Evolutionary conservation across 2,113 vertebrate genomes (phyloP), one percentile per base, ranked within the genome.

Genomic region (Oenanthe melanoleuca): DNA sequence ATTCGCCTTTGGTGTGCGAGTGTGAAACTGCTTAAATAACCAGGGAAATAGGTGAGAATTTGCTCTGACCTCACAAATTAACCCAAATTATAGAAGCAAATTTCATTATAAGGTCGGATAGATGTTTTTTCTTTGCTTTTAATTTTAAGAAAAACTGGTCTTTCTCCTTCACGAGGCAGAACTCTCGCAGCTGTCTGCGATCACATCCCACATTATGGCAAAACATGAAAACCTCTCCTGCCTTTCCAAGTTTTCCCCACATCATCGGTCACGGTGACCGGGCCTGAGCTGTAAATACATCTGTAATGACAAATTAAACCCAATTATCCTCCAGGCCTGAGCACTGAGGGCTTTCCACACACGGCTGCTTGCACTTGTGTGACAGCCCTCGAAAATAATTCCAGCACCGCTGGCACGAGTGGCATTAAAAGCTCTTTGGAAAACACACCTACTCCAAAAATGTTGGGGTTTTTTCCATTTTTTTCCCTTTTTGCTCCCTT

Each of bases 251-350:
- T 64, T 28, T 65, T 81, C 74, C 29, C 49, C 64, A n/a, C 60
- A 24, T 16, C 33, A 18, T 14, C 14, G 37, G 89, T 95, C 89
- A 72, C 2, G 2, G 86, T 72, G 80, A 93, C 86, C 59, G 1
- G 12, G 12, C 66, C n/a, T 2, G 14, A 91, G 86, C 70, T 37
- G 86, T 85, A 96, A 95, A 93, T 95, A 65, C 70, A 91, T 80
- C 89, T 23, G 28, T 47, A 92, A 94, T 64, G 93, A 93, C 56
- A 92, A 96, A 97, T 95, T 94, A 94, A 96, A 88, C 57, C 72
- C 44, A 95, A 93, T 94, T 92, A 96, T 90, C 67, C 67, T 82
- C 85, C 67, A 8, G 84, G 52, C 45, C 64, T 73, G 90, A 92
- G 94, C 71, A 31, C 52, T 9, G 82, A 94, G 91, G 64, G 70